phyloP scores from a whole-genome alignment of 92 coral and sea anemone species.

The Diadumene lineata region DNA sequence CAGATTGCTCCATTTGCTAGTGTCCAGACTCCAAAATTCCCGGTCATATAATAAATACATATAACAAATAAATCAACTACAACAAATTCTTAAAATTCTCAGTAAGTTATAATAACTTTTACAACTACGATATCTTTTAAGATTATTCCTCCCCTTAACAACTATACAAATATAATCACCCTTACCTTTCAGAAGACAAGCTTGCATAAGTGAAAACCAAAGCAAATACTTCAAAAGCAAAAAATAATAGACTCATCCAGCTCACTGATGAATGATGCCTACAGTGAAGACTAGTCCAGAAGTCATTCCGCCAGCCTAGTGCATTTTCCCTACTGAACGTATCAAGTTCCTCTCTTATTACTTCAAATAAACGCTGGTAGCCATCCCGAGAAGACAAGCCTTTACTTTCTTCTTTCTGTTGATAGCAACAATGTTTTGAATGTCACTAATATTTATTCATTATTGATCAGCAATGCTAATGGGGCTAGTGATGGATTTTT shows the following conservation, averaged over 20 bases:
- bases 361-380: conserved; percentile 68
- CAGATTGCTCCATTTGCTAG: no score
- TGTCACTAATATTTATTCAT: background rate
- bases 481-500: no score
- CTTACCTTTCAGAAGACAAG: conserved; percentile 47
- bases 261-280: conserved; percentile 74
- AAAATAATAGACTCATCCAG: conserved; percentile 70
- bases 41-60: no score
- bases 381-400: conserved; percentile 96
- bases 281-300: conserved; percentile 57
- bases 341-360: conserved; percentile 66
- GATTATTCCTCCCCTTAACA: no score
- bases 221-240: conserved; percentile 65
- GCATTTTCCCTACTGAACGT: conserved; percentile 48
- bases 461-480: no score
- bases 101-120: no score
- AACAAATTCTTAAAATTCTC: no score
- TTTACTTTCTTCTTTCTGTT: conserved; percentile 27
- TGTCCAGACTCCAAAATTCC: no score
- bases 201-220: conserved; percentile 66
- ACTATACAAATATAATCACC: background rate
- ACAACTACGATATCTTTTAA: no score
- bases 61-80: no score
- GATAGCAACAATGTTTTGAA: background rate
- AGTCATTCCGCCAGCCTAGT: conserved; percentile 63